phyloP scores from a whole-genome alignment of 2,113 vertebrate genomes.

The Lichenostomus cassidix region DNA sequence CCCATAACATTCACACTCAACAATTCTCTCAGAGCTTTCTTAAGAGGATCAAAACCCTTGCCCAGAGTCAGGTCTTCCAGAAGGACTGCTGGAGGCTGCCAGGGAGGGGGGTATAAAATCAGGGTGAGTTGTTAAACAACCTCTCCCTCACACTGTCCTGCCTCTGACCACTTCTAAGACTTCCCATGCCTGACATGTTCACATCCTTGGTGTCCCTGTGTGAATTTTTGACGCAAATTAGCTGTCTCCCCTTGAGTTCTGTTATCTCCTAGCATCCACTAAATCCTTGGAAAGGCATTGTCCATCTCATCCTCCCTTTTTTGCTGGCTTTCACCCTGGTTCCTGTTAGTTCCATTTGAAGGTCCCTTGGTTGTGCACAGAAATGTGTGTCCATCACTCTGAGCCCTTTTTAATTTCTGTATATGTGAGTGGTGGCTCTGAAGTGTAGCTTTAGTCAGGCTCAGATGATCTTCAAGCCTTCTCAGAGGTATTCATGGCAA shows the following conservation, averaged over 20 bases:
- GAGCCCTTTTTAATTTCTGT: background rate
- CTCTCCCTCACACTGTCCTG: background rate
- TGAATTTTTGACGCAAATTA: background rate
- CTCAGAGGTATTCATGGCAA: background rate
- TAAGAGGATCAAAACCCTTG: background rate
- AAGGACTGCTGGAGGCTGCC: background rate
- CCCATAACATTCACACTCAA: accelerated
- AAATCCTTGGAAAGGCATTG: background rate
- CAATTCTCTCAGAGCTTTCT: background rate
- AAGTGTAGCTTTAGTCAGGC: background rate
- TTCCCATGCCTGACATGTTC: background rate
- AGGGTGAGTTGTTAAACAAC: background rate
- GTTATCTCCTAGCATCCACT: background rate
- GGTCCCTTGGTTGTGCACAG: background rate
- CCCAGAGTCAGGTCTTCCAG: background rate
- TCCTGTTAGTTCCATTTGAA: background rate
- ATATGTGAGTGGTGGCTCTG: background rate
- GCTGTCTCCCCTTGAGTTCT: background rate
- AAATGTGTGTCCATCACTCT: background rate
- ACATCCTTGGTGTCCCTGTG: background rate
- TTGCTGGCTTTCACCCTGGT: background rate
- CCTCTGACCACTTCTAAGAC: background rate
- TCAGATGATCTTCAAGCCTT: background rate
- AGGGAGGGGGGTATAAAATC: accelerated
- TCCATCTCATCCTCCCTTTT: background rate